These are phyloP conservation scores for Aromia moschata DNA, from an alignment of 2,888 invertebrate genomes.

Conservation along the genomic window DNA sequence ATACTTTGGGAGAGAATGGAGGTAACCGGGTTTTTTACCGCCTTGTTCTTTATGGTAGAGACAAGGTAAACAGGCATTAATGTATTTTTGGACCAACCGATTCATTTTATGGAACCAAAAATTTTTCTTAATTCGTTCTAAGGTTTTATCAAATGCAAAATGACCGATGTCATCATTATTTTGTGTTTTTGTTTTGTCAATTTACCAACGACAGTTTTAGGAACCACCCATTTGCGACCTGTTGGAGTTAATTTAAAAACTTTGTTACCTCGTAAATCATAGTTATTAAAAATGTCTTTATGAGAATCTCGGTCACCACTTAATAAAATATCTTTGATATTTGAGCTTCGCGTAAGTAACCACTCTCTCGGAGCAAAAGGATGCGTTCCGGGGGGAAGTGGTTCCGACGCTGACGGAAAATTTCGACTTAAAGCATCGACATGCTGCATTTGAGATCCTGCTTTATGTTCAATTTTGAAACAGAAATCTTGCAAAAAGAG, in stretches of 20 bases:
- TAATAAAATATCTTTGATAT: conserved; percentile 31
- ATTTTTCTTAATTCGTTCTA: conserved; percentile 17
- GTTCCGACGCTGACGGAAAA: background rate
- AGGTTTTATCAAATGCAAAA: conserved; percentile 43
- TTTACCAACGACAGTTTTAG: no score
- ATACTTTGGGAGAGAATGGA: conserved; percentile 5
- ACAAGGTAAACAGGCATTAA: conserved; percentile 16
- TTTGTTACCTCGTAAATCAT: conserved; percentile 30
- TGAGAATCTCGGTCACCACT: conserved; percentile 28
- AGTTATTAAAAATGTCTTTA: conserved; percentile 33
- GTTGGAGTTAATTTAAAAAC: conserved; percentile 30
- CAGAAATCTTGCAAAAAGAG: conserved; percentile 34
- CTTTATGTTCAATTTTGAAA: conserved; percentile 31
- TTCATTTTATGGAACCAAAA: conserved; percentile 12
- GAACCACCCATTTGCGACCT: conserved; percentile 36
- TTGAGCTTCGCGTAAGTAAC: conserved; percentile 37
- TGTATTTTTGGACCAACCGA: conserved; percentile 31
- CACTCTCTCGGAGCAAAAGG: conserved; percentile 23
- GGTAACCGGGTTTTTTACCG: conserved; percentile 15
- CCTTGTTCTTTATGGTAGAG: conserved; percentile 16
- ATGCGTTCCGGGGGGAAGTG: conserved; percentile 2
- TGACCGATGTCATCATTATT: conserved; percentile 48
- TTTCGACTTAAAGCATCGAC: conserved; percentile 51
- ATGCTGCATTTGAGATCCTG: conserved; percentile 48
- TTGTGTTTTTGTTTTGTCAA: conserved; percentile 36